These are phyloP conservation scores for Adelosebastes latens DNA, from an alignment of 2,797 vertebrate species.

Conservation along the genomic window DNA sequence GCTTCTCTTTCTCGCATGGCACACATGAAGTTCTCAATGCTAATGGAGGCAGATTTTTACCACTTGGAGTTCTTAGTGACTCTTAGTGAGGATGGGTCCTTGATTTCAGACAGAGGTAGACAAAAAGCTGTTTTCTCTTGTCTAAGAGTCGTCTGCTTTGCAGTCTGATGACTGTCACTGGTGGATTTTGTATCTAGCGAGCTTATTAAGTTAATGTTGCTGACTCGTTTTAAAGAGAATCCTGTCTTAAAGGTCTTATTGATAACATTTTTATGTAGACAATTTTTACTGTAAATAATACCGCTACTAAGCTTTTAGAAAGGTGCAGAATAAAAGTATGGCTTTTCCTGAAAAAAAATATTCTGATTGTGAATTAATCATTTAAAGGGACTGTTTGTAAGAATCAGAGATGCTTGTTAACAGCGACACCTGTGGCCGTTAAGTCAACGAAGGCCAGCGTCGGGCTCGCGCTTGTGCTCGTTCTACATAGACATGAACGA, in stretches of 20 bases:
- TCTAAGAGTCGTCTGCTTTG: not conserved
- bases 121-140: not conserved
- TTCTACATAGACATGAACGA: too few species aligned
- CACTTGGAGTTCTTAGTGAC: not conserved
- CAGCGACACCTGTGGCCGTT: too few species aligned
- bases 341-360: too few species aligned
- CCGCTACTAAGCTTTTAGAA: too few species aligned
- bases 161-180: not conserved
- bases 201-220: not conserved
- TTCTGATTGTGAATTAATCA: too few species aligned
- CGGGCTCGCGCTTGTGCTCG: too few species aligned
- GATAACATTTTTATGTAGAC: too few species aligned
- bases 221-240: not conserved
- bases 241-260: not conserved
- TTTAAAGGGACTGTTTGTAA: too few species aligned
- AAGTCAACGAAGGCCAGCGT: too few species aligned
- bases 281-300: too few species aligned
- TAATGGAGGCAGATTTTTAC: not conserved
- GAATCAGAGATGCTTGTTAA: too few species aligned
- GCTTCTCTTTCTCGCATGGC: not conserved
- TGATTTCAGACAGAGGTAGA: not conserved
- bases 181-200: not conserved
- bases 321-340: too few species aligned
- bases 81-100: not conserved
- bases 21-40: not conserved